These are phyloP conservation scores for Drosophila flavopinicola DNA, from an alignment of 2,888 invertebrate genomes.

Conservation along the genomic window DNA sequence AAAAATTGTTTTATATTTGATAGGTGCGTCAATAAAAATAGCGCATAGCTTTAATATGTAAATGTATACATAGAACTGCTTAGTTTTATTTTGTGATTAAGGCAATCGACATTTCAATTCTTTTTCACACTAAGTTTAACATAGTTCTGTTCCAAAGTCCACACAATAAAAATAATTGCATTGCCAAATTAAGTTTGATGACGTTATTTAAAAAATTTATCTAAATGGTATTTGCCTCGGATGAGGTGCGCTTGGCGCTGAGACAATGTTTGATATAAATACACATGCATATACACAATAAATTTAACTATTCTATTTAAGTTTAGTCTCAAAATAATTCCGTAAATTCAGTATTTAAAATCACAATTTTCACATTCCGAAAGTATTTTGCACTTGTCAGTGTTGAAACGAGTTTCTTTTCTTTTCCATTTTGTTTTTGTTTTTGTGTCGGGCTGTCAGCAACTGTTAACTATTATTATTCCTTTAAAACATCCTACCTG, in stretches of 20 bases:
- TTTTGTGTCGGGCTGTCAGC: conserved; percentile 23
- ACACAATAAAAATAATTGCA: conserved; percentile 36
- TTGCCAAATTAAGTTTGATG: conserved; percentile 51
- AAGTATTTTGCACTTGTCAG: conserved; percentile 60
- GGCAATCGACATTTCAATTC: conserved; percentile 46
- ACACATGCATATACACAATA: conserved; percentile 56
- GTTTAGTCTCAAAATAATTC: conserved; percentile 65
- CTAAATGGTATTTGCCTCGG: conserved; percentile 54
- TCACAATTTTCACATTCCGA: conserved; percentile 63
- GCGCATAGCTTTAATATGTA: too few relatives aligned
- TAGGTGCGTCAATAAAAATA: neutral
- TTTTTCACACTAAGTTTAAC: conserved; percentile 19
- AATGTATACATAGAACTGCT: too few relatives aligned
- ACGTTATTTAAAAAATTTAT: conserved; percentile 51
- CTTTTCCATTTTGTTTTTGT: conserved; percentile 8
- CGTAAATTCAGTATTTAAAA: conserved; percentile 66
- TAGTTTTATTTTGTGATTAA: conserved; percentile 25
- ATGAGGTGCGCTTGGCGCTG: conserved; percentile 60
- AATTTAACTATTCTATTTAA: conserved; percentile 65
- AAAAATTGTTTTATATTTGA: neutral
- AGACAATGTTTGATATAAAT: conserved; percentile 59
- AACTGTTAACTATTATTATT: conserved; percentile 41
- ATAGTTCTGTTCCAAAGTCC: conserved; percentile 37
- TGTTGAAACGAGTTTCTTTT: conserved; percentile 38
- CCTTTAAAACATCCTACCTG: conserved; percentile 50